phyloP scores from a whole-genome alignment of 2,113 vertebrate genomes.

The Vulpes ferrilata region DNA sequence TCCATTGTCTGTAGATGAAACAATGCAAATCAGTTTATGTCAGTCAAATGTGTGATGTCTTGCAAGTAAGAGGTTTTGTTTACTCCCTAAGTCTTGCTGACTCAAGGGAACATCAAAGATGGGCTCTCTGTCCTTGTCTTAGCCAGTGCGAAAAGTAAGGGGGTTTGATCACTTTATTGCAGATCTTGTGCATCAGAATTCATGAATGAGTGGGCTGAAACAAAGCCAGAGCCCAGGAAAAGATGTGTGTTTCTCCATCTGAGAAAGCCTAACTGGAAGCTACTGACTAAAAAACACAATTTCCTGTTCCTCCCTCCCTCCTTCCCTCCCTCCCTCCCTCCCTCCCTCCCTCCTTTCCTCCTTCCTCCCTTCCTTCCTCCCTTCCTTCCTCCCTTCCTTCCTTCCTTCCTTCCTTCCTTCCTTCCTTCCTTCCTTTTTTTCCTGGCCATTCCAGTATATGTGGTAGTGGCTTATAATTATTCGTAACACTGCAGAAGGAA shows the following conservation, averaged over 20 bases:
- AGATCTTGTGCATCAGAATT: neutral
- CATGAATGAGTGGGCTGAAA: neutral
- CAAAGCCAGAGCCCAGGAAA: neutral
- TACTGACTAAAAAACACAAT: slow-evolving; percentile 39
- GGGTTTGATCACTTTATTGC: neutral
- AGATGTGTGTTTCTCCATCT: neutral
- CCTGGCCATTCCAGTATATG: neutral
- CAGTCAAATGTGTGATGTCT: neutral
- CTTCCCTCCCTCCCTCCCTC: too few species aligned
- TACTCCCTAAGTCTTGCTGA: slow-evolving; percentile 13
- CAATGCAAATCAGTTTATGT: neutral
- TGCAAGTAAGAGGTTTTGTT: neutral
- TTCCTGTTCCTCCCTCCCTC: neutral
- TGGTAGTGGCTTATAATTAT: neutral
- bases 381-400: too few species aligned
- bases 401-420: neutral
- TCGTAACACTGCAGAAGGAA: neutral
- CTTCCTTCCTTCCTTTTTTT: neutral
- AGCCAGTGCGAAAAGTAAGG: neutral
- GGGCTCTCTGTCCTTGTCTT: neutral
- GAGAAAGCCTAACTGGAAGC: neutral
- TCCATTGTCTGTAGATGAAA: neutral
- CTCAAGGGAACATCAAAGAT: neutral
- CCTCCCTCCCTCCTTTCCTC: neutral
- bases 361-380: too few species aligned